A percentile compares a stretch with the other conserved stretches of the same genome.
Conservation (phyloP, 1,140 invertebrate genomes). For the Globodera ellingtonae region DNA sequence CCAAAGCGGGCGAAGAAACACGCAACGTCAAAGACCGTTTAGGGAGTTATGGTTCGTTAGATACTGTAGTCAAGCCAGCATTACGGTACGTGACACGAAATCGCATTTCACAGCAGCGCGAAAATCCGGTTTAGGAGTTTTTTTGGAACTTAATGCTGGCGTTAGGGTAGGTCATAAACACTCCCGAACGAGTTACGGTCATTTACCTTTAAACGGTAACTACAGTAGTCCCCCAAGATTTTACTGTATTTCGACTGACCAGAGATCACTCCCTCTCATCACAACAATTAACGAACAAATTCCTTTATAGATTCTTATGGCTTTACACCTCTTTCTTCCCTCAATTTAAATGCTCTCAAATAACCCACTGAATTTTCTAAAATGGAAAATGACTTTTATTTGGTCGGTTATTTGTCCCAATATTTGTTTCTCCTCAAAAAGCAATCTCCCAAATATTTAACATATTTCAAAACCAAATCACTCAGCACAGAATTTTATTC, state of each 20-base stretch:
- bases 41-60: neutral
- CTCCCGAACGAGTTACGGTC: no score
- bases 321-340: neutral
- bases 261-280: no score
- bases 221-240: no score
- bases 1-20: no score
- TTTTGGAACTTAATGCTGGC: no score
- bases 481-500: slow-evolving; percentile 10
- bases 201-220: no score
- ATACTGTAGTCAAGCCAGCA: neutral
- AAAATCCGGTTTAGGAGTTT: no score
- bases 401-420: neutral
- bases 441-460: neutral
- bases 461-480: neutral
- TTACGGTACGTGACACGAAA: neutral
- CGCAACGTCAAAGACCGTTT: no score
- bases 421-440: slow-evolving; percentile 4
- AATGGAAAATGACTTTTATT: neutral
- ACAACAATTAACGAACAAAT: no score
- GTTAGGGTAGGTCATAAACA: no score
- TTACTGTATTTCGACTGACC: no score
- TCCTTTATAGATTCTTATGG: neutral
- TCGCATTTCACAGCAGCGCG: no score
- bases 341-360: neutral
- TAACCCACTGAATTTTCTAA: neutral